Conservation (phyloP, 2,888 invertebrate genomes). For the Leptothorax acervorum region DNA sequence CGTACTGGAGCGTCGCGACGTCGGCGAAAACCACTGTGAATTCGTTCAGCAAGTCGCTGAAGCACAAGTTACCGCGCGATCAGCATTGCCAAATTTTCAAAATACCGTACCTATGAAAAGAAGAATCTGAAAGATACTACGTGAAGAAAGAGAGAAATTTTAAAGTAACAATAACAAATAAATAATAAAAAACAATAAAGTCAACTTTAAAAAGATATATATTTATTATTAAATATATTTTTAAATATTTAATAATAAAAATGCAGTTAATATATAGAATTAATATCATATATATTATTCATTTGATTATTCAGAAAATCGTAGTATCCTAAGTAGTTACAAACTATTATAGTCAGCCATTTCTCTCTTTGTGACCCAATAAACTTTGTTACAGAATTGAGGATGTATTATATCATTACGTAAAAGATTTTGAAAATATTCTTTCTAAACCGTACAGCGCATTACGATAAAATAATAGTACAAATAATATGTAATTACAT, state of each 20-base stretch:
- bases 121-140: background rate
- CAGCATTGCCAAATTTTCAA: background rate
- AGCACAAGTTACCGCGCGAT: slow-evolving; percentile 63
- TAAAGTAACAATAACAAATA: background rate
- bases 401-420: no score
- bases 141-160: background rate
- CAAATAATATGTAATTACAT: background rate
- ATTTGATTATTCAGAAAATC: no score
- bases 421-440: no score
- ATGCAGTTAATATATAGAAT: no score
- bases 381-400: no score
- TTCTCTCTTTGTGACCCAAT: no score
- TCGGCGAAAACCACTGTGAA: background rate
- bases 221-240: no score
- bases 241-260: background rate
- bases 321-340: no score
- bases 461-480: background rate
- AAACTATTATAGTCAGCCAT: no score
- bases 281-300: no score
- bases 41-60: background rate
- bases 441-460: background rate
- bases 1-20: slow-evolving; percentile 49
- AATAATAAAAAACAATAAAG: background rate
- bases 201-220: no score
- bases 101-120: background rate